phyloP scores from a whole-genome alignment of 2,888 invertebrate species.

The Gasteruption jaculator region DNA sequence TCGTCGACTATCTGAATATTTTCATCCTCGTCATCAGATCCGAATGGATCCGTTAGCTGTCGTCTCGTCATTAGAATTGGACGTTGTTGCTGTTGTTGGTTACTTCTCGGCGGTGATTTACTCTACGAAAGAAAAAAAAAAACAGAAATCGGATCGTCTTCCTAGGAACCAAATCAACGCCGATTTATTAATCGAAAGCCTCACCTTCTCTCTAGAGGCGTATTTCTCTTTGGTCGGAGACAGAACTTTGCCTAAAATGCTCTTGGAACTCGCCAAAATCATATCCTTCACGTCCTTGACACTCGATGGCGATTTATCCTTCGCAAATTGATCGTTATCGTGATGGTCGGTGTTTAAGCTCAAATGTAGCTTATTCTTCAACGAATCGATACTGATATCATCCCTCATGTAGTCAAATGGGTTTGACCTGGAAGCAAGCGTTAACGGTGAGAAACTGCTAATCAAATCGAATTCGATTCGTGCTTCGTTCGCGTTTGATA shows the following conservation, averaged over 20 bases:
- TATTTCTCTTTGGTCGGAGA: constrained; percentile 71
- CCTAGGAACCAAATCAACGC: background rate
- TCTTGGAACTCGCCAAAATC: constrained; percentile 66
- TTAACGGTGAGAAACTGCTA: background rate
- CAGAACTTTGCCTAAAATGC: constrained; percentile 69
- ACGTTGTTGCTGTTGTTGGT: constrained; percentile 40
- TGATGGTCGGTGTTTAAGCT: constrained; percentile 43
- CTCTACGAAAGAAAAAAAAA: constrained; percentile 32
- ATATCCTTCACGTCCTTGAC: constrained; percentile 71
- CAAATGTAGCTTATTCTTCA: constrained; percentile 46
- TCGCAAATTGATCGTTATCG: constrained; percentile 42
- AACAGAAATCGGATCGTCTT: background rate
- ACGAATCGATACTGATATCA: constrained; percentile 41
- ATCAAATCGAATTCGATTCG: background rate
- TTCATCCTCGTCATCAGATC: constrained; percentile 73
- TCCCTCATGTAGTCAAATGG: constrained; percentile 48
- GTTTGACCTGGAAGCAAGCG: constrained; percentile 40
- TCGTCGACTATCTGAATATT: constrained; percentile 47
- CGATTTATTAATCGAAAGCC: background rate
- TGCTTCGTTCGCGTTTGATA: background rate
- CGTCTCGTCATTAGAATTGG: constrained; percentile 75
- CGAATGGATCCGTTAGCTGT: constrained; percentile 84
- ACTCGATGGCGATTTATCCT: constrained; percentile 59
- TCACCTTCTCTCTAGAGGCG: constrained; percentile 50
- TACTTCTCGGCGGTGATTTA: constrained; percentile 48